These are phyloP conservation scores for Endotricha flammealis DNA, from an alignment of 2,888 invertebrate genomes.

Conservation along the genomic window DNA sequence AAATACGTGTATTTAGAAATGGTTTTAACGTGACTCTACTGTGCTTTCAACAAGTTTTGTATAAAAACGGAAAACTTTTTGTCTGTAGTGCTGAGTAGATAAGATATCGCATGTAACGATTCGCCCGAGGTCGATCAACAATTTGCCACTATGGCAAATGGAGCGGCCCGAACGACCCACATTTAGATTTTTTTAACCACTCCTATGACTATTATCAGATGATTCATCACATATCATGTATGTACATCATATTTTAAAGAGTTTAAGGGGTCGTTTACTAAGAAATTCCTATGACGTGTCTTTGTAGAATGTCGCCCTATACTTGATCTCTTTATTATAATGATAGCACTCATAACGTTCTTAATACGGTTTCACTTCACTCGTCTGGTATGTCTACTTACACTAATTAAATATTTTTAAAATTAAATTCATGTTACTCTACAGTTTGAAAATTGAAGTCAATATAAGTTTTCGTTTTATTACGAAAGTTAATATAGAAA, in stretches of 20 bases:
- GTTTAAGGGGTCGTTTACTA: slow-evolving; percentile 31
- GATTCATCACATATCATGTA: slow-evolving; percentile 54
- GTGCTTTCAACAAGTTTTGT: neutral
- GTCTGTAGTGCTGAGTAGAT: slow-evolving; percentile 37
- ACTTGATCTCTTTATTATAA: no score
- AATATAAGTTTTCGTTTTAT: no score
- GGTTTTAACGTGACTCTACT: no score
- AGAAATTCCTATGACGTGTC: slow-evolving; percentile 19
- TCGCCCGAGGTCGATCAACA: slow-evolving; percentile 68
- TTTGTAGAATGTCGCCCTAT: no score
- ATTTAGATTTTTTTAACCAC: slow-evolving; percentile 60
- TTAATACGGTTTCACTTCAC: no score
- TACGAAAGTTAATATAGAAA: no score
- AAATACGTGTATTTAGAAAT: no score
- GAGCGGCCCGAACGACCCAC: slow-evolving; percentile 73
- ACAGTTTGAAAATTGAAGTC: no score
- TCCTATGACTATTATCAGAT: slow-evolving; percentile 65
- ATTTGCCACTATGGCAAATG: slow-evolving; percentile 70
- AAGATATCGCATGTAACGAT: slow-evolving; percentile 63
- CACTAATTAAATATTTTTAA: no score
- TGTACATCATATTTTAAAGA: slow-evolving; percentile 43
- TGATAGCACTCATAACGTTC: no score
- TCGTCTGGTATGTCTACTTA: no score
- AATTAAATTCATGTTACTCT: no score
- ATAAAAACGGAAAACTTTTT: slow-evolving; percentile 13